These are phyloP conservation scores for Apamea sordens DNA, from an alignment of 2,888 invertebrate species.

Conservation along the genomic window DNA sequence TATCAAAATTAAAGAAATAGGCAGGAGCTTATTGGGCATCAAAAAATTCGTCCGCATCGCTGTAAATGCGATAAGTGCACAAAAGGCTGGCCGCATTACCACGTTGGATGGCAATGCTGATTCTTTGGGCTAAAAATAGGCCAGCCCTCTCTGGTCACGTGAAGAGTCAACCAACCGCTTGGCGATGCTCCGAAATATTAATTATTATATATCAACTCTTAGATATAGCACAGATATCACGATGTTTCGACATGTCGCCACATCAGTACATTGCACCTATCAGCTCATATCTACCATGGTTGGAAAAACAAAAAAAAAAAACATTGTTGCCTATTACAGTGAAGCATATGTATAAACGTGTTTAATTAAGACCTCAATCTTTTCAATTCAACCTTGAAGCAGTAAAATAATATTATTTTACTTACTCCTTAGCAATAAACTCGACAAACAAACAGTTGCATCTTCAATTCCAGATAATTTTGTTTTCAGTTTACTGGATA, in stretches of 20 bases:
- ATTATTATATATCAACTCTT: background rate
- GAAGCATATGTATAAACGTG: background rate
- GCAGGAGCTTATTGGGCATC: too few relatives aligned
- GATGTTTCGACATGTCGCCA: background rate
- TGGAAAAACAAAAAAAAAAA: background rate
- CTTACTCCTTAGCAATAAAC: background rate
- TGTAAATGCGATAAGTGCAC: too few relatives aligned
- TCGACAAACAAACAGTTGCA: conserved; percentile 12
- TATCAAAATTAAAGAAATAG: too few relatives aligned
- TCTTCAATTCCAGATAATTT: conserved; percentile 10
- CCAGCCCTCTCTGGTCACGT: too few relatives aligned
- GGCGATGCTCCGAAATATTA: too few relatives aligned
- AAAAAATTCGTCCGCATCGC: too few relatives aligned
- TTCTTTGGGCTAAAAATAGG: too few relatives aligned
- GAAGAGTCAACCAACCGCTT: too few relatives aligned
- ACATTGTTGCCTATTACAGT: background rate
- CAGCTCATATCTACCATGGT: too few relatives aligned
- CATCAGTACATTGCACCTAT: background rate
- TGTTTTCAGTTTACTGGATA: conserved; percentile 1
- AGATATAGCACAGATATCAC: background rate
- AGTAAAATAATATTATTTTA: conserved; percentile 19
- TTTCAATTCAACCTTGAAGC: background rate
- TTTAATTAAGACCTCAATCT: background rate
- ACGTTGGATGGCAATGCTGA: too few relatives aligned
- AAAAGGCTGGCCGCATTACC: too few relatives aligned